Evolutionary conservation across 2,797 vertebrate genomes (phyloP).

Genomic region (Melanotaenia boesemani): DNA sequence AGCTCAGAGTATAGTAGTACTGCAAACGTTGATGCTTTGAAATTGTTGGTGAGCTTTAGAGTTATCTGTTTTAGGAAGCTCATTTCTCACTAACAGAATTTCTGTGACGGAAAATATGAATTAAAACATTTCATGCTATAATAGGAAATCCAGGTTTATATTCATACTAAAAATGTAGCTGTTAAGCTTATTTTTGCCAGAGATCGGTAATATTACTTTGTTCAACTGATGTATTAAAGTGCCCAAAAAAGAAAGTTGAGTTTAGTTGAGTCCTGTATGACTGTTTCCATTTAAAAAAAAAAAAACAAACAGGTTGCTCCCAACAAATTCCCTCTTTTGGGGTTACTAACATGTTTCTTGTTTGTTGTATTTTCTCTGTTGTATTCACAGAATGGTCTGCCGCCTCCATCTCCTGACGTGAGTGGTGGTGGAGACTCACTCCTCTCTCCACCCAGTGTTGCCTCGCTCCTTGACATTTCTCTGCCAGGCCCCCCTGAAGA

Average conservation of each 20-base stretch:
- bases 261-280: too few species aligned
- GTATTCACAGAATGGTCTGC: slow-evolving; percentile 82
- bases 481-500: slow-evolving; percentile 97
- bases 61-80: too few species aligned
- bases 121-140: not conserved
- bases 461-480: slow-evolving; percentile 95
- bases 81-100: not conserved
- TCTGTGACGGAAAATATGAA: not conserved
- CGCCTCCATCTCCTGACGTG: slow-evolving; percentile 79
- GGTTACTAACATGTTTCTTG: not conserved
- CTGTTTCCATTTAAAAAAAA: too few species aligned
- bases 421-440: slow-evolving; percentile 83
- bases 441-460: slow-evolving; percentile 94
- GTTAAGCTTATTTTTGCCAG: not conserved
- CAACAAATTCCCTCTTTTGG: not conserved
- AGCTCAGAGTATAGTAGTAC: too few species aligned
- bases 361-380: not conserved
- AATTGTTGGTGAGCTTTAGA: too few species aligned
- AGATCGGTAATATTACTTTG: too few species aligned
- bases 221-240: too few species aligned
- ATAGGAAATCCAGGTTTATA: not conserved
- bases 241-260: too few species aligned
- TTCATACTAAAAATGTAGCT: not conserved
- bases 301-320: too few species aligned
- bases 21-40: too few species aligned